A percentile compares a stretch with the other conserved stretches of the same genome.
These are phyloP conservation scores for Harpalus rufipes DNA, from an alignment of 2,888 invertebrate genomes.

Conservation along the genomic window DNA sequence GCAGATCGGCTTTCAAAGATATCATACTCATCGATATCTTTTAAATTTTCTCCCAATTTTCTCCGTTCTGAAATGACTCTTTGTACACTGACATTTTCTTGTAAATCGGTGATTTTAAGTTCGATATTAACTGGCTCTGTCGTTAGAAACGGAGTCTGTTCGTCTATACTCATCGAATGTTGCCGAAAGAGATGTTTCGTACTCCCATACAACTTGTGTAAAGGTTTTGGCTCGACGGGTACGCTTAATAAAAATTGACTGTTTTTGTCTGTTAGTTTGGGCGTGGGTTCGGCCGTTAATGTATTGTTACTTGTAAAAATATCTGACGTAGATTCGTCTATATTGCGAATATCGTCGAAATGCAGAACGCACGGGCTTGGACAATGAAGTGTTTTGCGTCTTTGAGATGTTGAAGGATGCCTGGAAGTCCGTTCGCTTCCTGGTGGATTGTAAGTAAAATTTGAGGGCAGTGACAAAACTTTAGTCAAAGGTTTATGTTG, in stretches of 20 bases:
- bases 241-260: conserved; percentile 71
- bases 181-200: conserved; percentile 81
- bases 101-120: conserved; percentile 74
- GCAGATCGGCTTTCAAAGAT: conserved; percentile 74
- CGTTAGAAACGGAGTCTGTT: conserved; percentile 77
- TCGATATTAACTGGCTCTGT: conserved; percentile 68
- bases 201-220: conserved; percentile 77
- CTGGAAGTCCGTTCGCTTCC: conserved; percentile 74
- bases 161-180: conserved; percentile 79
- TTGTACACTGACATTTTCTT: conserved; percentile 78
- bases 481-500: conserved; percentile 78
- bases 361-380: conserved; percentile 75
- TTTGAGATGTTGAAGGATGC: conserved; percentile 73
- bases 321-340: conserved; percentile 75
- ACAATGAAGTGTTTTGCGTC: conserved; percentile 81
- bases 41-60: conserved; percentile 79
- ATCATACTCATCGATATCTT: conserved; percentile 74
- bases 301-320: conserved; percentile 71
- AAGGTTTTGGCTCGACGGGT: conserved; percentile 73
- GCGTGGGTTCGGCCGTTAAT: conserved; percentile 36
- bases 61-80: conserved; percentile 82
- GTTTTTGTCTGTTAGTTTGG: conserved; percentile 53
- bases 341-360: conserved; percentile 79
- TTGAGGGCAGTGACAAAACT: conserved; percentile 89
- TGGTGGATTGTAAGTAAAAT: conserved; percentile 91